Evolutionary conservation across 2,113 vertebrate genomes (phyloP), one percentile per base, ranked within the genome.

Genomic region (Struthidea cinerea): DNA sequence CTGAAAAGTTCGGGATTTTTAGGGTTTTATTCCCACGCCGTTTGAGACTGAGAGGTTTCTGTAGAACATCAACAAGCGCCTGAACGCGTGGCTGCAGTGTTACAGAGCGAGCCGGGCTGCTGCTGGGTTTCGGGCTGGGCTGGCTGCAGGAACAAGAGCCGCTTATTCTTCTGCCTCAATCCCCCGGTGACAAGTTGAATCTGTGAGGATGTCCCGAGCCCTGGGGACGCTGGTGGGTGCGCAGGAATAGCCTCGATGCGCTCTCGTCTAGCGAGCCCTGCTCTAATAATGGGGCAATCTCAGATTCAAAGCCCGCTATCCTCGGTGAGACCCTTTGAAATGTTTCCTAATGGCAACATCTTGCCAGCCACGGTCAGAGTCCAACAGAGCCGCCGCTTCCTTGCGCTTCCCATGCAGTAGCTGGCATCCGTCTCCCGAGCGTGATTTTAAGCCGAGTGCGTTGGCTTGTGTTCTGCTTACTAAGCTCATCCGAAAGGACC

Each of bases 401-500:
- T 37, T 84, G 91, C 59, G 60, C 87, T 97, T 82, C 85, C 76
- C 74, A 17, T 59, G 89, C 88, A 61, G 89, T n/a, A 61, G 91
- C 94, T 96, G 96, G 91, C 92, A 91, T 59, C 94, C 44, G 16
- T 69, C 71, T 90, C 42, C 79, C 53, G 61, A 69, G 92, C 22
- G 52, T 70, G 95, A 35, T 80, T 91, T 90, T 50, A 13, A 68
- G 82, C 93, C 26, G 96, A 91, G 91, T 56, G 3, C 35, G 20
- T 46, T 92, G 85, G 91, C 91, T 95, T 52, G 83, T 16, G 73
- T 94, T 94, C 79, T 86, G 94, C 94, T 96, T 88, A 56, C 77
- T 93, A 80, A 97, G 96, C 96, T 87, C 71, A 4, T 84, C 59
- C 13, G 37, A 49, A 60, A 92, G 96, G 35, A 81, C 67, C 61